Conservation (phyloP, 1,140 invertebrate genomes). For the Brachionus manjavacas region DNA sequence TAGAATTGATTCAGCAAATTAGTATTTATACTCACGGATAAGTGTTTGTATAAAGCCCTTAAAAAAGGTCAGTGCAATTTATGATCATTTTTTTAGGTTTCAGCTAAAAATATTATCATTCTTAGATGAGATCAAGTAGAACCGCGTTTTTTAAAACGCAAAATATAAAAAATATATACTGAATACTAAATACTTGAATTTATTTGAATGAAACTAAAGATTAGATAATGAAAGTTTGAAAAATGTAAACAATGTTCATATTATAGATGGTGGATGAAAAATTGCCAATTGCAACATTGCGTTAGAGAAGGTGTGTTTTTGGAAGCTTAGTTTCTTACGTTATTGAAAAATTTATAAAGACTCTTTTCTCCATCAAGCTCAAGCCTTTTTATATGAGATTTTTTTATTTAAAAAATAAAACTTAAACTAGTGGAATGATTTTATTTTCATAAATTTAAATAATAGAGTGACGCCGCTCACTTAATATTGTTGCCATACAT, state of each 20-base stretch:
- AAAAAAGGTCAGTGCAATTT: not conserved
- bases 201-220: not conserved
- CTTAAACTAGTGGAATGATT: not conserved
- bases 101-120: not conserved
- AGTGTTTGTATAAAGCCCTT: not conserved
- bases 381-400: not conserved
- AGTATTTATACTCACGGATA: not conserved
- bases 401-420: not conserved
- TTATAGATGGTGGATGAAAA: not conserved
- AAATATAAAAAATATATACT: not conserved
- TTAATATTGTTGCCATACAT: constrained; percentile 7
- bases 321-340: not conserved
- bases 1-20: not conserved
- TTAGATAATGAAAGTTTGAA: not conserved
- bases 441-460: not conserved
- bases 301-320: constrained; percentile 15
- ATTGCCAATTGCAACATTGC: not conserved
- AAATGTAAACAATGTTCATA: not conserved
- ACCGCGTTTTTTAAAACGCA: not conserved
- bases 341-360: not conserved
- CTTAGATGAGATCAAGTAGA: not conserved
- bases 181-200: not conserved
- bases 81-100: not conserved
- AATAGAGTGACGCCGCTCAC: constrained; percentile 8
- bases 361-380: not conserved